phyloP scores from a whole-genome alignment of 2,113 vertebrate species.

The Lampris incognitus region DNA sequence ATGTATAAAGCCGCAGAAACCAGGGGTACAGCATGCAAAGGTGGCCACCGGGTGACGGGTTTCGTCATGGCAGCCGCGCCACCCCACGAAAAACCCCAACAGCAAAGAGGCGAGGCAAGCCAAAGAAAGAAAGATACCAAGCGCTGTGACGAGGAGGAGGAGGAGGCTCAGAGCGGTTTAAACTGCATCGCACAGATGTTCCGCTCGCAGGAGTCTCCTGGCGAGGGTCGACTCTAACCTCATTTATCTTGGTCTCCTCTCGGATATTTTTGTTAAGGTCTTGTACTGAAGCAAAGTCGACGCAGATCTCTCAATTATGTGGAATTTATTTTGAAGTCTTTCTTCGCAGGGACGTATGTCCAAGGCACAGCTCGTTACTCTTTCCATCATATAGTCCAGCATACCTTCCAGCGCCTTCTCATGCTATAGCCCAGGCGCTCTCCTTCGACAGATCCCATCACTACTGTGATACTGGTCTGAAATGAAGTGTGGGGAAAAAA shows the following conservation, averaged over 20 bases:
- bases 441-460: slow-evolving; percentile 44
- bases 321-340: slow-evolving; percentile 54
- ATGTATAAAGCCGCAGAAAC: no score
- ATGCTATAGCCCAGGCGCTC: no score
- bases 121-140: no score
- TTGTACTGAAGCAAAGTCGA: slow-evolving; percentile 55
- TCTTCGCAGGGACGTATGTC: slow-evolving; percentile 52
- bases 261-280: slow-evolving; percentile 59
- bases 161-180: not conserved
- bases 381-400: slow-evolving; percentile 1
- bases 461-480: slow-evolving; percentile 19
- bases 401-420: no score
- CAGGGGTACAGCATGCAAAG: no score
- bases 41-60: no score
- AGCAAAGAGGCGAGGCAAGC: no score
- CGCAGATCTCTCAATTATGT: slow-evolving; percentile 61
- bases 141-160: not conserved
- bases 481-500: not conserved
- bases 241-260: slow-evolving; percentile 58
- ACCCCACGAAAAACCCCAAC: no score
- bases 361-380: slow-evolving; percentile 49
- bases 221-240: slow-evolving; percentile 28
- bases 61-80: no score
- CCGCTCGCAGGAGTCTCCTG: not conserved
- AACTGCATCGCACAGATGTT: not conserved